Evolutionary conservation across 2,888 invertebrate genomes (phyloP), one percentile per base, ranked within the genome.

Genomic region (Pterobdella sp.): DNA sequence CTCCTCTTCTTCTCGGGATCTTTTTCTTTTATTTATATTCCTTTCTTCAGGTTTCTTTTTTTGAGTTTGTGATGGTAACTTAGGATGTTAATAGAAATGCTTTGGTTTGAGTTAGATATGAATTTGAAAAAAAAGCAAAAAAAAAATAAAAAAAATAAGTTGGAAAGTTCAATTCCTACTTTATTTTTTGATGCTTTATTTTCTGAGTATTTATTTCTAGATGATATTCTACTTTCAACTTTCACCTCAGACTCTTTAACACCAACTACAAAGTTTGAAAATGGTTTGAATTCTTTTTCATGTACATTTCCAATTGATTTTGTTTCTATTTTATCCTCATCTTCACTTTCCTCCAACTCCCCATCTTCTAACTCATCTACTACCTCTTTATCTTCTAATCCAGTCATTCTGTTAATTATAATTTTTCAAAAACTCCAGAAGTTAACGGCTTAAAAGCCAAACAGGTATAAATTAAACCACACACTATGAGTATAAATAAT

Each of bases 341-440:
- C 60, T 3, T n/a, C 60, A 22, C 60, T 56, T 22, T 56, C 60
- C 3, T 22, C 60, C n/a, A 56, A 56, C 26, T 56, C 60, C n/a
- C 60, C 60, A n/a, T 56, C 60, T n/a, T 56, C 60, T 22, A 56
- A 56, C 10, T 42, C 42, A 22, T 56, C 60, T 26, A 26, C 60
- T n/a, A 56, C 60, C 18, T 14, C 26, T 3, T 22, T 26, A 14
- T n/a, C 60, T 56, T 18, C n/a, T 18, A 18, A 42, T 14, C 26
- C 60, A 56, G 60, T 56, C 60, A 56, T 56, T 56, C 60, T 56
- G 60, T n/a, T n/a, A 56, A 26, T 56, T 4, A 56, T 14, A n/a
- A n/a, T n/a, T n/a, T n/a, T n/a, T n/a, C n/a, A n/a, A n/a, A n/a
- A n/a, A n/a, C n/a, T n/a, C n/a, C n/a, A n/a, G n/a, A n/a, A n/a